Evolutionary conservation across 2,888 invertebrate genomes (phyloP).

Genomic region (Conistra vaccinii): DNA sequence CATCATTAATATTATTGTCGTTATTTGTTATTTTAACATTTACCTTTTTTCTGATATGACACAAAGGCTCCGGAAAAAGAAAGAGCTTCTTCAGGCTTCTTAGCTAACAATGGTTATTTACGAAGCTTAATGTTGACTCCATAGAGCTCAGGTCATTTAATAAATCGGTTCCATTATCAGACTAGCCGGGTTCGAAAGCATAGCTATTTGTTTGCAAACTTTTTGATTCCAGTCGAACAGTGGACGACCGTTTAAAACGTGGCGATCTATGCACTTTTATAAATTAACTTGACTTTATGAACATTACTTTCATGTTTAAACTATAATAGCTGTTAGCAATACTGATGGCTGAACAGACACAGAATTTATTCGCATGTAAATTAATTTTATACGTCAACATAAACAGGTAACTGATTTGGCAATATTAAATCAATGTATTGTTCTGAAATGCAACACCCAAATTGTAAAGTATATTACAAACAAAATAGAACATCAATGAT

Average conservation of each 20-base stretch:
- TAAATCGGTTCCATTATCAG: slow-evolving; percentile 74
- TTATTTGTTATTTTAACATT: too few species aligned
- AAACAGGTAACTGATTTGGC: neutral
- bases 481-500: neutral
- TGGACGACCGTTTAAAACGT: slow-evolving; percentile 30
- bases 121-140: slow-evolving; percentile 49
- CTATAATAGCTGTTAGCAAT: neutral
- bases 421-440: neutral
- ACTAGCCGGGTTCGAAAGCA: slow-evolving; percentile 67
- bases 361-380: neutral
- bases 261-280: slow-evolving; percentile 31
- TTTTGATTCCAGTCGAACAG: slow-evolving; percentile 70
- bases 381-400: neutral
- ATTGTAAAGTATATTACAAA: neutral
- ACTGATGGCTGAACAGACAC: neutral
- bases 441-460: neutral
- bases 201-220: slow-evolving; percentile 72
- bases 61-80: slow-evolving; percentile 3
- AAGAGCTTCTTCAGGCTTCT: neutral
- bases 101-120: slow-evolving; percentile 41
- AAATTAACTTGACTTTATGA: slow-evolving; percentile 28
- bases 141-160: slow-evolving; percentile 68
- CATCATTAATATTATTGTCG: too few species aligned
- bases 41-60: neutral
- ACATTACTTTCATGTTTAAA: slow-evolving; percentile 8